A percentile compares a stretch with the other conserved stretches of the same genome.
Evolutionary conservation across 2,888 invertebrate genomes (phyloP).

Genomic region (Caradrina kadenii): DNA sequence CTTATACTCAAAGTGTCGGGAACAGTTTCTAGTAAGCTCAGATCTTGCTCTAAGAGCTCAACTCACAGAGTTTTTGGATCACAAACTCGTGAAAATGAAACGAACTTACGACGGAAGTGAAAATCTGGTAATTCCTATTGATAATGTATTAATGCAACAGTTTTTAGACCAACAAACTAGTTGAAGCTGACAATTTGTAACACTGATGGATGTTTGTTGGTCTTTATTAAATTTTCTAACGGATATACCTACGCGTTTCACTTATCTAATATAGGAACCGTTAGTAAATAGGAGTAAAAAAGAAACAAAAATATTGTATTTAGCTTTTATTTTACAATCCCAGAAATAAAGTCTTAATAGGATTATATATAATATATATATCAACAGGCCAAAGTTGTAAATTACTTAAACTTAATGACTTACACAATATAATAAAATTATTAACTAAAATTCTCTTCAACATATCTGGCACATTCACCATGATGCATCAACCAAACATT

Average conservation of each 20-base stretch:
- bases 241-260: constrained; percentile 22
- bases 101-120: constrained; percentile 96
- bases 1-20: constrained; percentile 95
- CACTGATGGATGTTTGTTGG: constrained; percentile 10
- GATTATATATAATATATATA: constrained; percentile 90
- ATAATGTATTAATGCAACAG: constrained; percentile 93
- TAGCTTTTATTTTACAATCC: constrained; percentile 90
- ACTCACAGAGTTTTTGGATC: constrained; percentile 98
- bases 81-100: constrained; percentile 96
- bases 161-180: constrained; percentile 92
- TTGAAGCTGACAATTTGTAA: constrained; percentile 53
- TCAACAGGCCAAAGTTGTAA: constrained; percentile 90
- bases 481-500: constrained; percentile 88
- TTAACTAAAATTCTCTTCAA: constrained; percentile 90
- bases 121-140: constrained; percentile 94
- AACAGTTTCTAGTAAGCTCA: constrained; percentile 97
- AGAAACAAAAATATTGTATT: constrained; percentile 78
- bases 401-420: constrained; percentile 91
- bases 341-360: constrained; percentile 90
- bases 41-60: constrained; percentile 97
- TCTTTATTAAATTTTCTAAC: constrained; percentile 26
- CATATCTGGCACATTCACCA: constrained; percentile 89
- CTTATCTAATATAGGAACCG: not conserved
- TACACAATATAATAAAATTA: constrained; percentile 90
- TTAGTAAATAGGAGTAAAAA: constrained; percentile 42